Conservation (phyloP, 1,140 invertebrate species). For the Aporrectodea caliginosa region DNA sequence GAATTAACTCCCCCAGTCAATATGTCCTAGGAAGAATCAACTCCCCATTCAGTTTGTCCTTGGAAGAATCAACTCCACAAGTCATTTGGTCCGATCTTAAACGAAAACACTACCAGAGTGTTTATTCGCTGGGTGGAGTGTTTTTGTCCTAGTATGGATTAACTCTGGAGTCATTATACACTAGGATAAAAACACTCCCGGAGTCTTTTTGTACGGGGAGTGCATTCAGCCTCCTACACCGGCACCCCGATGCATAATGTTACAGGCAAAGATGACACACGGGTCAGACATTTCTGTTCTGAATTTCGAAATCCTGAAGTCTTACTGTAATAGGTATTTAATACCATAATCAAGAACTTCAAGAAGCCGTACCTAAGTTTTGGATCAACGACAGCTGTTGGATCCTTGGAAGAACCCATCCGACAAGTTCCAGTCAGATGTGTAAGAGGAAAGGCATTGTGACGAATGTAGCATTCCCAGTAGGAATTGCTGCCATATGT, state of each 20-base stretch:
- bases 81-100: no score
- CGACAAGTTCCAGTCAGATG: not conserved
- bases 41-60: no score
- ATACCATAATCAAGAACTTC: no score
- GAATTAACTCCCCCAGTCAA: no score
- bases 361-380: not conserved
- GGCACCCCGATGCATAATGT: not conserved
- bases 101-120: no score
- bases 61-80: no score
- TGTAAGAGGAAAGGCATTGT: not conserved
- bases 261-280: not conserved
- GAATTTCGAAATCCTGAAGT: no score
- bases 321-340: no score
- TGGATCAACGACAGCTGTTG: not conserved
- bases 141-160: no score
- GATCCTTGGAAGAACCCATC: not conserved
- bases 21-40: no score
- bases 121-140: no score
- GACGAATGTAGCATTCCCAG: not conserved
- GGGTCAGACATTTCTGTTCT: not conserved
- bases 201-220: not conserved
- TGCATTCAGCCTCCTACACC: not conserved
- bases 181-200: not conserved
- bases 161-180: no score
- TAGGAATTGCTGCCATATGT: not conserved